These are phyloP conservation scores for Agapostemon virescens DNA, from an alignment of 2,888 invertebrate species.

Conservation along the genomic window DNA sequence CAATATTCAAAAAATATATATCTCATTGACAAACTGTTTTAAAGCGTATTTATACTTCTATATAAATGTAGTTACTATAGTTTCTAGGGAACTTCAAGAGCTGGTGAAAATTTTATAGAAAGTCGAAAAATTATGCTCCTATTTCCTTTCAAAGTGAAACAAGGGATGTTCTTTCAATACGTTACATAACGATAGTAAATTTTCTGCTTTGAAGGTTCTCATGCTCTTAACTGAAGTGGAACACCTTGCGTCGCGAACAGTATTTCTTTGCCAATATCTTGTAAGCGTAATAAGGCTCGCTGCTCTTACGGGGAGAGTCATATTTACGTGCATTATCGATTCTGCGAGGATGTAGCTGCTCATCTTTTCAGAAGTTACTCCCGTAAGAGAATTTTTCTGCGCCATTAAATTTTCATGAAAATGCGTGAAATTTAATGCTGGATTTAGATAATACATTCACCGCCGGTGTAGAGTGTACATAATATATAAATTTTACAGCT, in stretches of 20 bases:
- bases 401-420: slow-evolving; percentile 10
- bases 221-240: slow-evolving; percentile 28
- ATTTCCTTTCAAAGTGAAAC: slow-evolving; percentile 12
- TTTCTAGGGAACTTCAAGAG: not conserved
- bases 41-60: too few relatives aligned
- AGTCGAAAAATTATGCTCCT: slow-evolving; percentile 1
- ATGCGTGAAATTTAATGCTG: not conserved
- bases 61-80: not conserved
- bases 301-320: slow-evolving; percentile 4
- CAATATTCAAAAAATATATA: not conserved
- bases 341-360: not conserved
- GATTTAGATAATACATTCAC: not conserved
- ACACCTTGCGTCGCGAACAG: slow-evolving; percentile 27
- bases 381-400: slow-evolving; percentile 10
- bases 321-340: slow-evolving; percentile 29
- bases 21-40: not conserved
- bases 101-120: not conserved
- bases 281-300: slow-evolving; percentile 23
- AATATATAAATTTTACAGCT: not conserved
- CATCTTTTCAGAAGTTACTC: not conserved
- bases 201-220: slow-evolving; percentile 23
- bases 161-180: slow-evolving; percentile 3
- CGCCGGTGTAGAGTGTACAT: not conserved
- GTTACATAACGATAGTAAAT: slow-evolving; percentile 22
- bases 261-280: slow-evolving; percentile 29